Percentiles rank a stretch among this genome's conserved stretches.
Evolutionary conservation across 2,888 invertebrate species (phyloP).

Genomic region (Eristalinus sepulchralis): DNA sequence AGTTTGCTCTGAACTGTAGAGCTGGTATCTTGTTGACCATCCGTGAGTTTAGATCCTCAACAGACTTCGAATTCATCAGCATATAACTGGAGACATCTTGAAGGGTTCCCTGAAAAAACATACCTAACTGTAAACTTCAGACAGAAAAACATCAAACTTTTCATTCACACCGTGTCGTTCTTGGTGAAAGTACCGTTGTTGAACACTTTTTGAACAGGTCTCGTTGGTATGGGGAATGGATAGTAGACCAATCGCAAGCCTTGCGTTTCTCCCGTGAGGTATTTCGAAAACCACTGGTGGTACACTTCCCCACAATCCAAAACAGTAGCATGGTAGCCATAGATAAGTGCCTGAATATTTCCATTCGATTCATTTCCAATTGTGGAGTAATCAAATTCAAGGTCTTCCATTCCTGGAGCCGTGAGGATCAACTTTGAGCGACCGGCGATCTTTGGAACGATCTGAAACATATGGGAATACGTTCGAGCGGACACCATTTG

Average conservation of each 20-base stretch:
- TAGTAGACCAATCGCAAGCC: slow-evolving; percentile 85
- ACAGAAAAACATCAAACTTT: background rate
- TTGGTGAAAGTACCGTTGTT: slow-evolving; percentile 73
- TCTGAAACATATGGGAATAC: slow-evolving; percentile 77
- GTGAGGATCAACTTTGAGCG: slow-evolving; percentile 82
- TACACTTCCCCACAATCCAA: slow-evolving; percentile 88
- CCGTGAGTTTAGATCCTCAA: slow-evolving; percentile 85
- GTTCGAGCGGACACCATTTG: slow-evolving; percentile 77
- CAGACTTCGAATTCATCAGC: slow-evolving; percentile 85
- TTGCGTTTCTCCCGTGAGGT: slow-evolving; percentile 79
- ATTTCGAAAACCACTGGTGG: slow-evolving; percentile 87
- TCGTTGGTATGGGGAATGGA: slow-evolving; percentile 80
- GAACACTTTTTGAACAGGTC: slow-evolving; percentile 72
- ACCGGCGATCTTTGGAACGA: slow-evolving; percentile 72
- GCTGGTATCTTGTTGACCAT: slow-evolving; percentile 81
- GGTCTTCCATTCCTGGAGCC: slow-evolving; percentile 82
- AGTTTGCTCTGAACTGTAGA: slow-evolving; percentile 86
- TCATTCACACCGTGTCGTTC: slow-evolving; percentile 67
- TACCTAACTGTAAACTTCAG: slow-evolving; percentile 5
- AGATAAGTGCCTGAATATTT: slow-evolving; percentile 82
- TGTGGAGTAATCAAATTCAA: slow-evolving; percentile 80
- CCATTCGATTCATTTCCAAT: slow-evolving; percentile 75
- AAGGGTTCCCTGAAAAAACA: slow-evolving; percentile 82
- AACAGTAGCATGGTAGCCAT: slow-evolving; percentile 84
- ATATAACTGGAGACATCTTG: slow-evolving; percentile 87